Percentiles rank a stretch among this genome's conserved stretches.
Evolutionary conservation across 2,888 invertebrate genomes (phyloP).

Genomic region (Synergus umbraculus): DNA sequence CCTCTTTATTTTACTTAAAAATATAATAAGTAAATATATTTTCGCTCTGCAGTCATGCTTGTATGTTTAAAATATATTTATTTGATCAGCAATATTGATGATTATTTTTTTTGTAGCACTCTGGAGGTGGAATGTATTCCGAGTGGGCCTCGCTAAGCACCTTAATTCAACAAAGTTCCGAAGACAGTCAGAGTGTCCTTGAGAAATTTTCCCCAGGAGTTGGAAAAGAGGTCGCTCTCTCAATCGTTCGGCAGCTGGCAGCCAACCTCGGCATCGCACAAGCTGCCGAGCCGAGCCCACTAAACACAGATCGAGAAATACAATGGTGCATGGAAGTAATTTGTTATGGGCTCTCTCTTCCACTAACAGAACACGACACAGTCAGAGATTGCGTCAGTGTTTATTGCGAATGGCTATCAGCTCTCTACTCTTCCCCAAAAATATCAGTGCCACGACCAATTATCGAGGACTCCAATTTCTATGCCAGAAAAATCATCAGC

Average conservation of each 20-base stretch:
- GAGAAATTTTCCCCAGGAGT: slow-evolving; percentile 86
- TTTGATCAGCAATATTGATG: slow-evolving; percentile 1
- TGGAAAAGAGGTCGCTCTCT: slow-evolving; percentile 89
- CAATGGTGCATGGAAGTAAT: slow-evolving; percentile 93
- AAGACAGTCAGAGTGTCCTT: slow-evolving; percentile 85
- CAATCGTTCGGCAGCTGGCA: slow-evolving; percentile 88
- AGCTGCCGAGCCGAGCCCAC: slow-evolving; percentile 89
- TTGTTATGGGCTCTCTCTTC: slow-evolving; percentile 93
- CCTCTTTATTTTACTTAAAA: too few species aligned
- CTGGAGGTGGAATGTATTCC: slow-evolving; percentile 88
- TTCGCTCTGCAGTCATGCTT: too few species aligned
- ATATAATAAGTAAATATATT: too few species aligned
- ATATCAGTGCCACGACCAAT: slow-evolving; percentile 94
- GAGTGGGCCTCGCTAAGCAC: slow-evolving; percentile 89
- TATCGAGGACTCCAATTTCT: slow-evolving; percentile 92
- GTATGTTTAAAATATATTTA: too few species aligned
- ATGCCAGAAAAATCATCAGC: slow-evolving; percentile 92
- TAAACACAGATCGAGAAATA: slow-evolving; percentile 91
- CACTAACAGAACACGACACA: slow-evolving; percentile 94
- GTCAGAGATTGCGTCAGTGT: slow-evolving; percentile 97
- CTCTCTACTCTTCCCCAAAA: slow-evolving; percentile 89
- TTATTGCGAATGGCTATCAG: slow-evolving; percentile 97
- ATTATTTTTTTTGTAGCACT: slow-evolving; percentile 77
- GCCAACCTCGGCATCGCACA: slow-evolving; percentile 86
- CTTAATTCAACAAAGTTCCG: slow-evolving; percentile 82